phyloP scores from a whole-genome alignment of 2,113 vertebrate genomes.

The Marmota flaviventris region DNA sequence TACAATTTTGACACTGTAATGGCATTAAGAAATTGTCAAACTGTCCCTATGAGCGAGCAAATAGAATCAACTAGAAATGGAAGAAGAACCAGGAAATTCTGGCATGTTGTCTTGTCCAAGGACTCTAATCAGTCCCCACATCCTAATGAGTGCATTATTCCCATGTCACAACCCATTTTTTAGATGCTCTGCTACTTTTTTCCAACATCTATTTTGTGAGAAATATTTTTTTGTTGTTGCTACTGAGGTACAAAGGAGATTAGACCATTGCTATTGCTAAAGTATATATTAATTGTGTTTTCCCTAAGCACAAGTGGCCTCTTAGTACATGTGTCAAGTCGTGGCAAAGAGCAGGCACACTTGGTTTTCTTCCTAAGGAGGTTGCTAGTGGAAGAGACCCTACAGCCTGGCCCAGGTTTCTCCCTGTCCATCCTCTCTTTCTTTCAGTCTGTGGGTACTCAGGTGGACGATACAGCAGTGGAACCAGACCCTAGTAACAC shows the following conservation, averaged over 20 bases:
- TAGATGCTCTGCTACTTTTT: background rate
- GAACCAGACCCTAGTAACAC: background rate
- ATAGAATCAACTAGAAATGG: conserved; percentile 1
- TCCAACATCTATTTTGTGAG: background rate
- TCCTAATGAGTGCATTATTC: background rate
- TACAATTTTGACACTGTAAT: conserved; percentile 41
- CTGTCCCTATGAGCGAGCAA: background rate
- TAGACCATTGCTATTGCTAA: background rate
- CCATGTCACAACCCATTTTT: background rate
- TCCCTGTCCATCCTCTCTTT: background rate
- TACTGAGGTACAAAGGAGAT: background rate
- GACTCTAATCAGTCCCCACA: background rate
- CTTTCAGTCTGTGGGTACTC: background rate
- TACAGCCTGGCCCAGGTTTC: fast-evolving
- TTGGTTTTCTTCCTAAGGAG: background rate
- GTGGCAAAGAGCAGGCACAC: fast-evolving
- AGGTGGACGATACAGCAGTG: background rate
- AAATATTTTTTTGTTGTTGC: background rate
- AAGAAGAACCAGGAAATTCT: background rate
- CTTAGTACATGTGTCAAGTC: background rate
- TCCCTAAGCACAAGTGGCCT: background rate
- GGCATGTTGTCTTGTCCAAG: background rate
- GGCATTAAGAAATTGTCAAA: conserved; percentile 30
- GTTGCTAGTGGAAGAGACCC: background rate
- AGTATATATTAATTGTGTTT: background rate